Evolutionary conservation across 2,888 invertebrate species (phyloP), one percentile per base, ranked within the genome.

Genomic region (Lysandra coridon): DNA sequence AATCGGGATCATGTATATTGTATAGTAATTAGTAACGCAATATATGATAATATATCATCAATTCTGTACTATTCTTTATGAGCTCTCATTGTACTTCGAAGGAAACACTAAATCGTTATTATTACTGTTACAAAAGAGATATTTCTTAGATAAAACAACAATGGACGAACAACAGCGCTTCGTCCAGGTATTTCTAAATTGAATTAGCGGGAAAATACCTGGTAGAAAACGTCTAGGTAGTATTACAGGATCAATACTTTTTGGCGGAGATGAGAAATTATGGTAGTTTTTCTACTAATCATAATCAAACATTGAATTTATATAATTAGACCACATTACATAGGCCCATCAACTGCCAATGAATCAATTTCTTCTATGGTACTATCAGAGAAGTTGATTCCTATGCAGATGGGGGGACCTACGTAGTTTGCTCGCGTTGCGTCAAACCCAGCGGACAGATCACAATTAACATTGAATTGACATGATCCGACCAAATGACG

Each of bases 81-180:
- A 75, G 30, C 30, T 10, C n/a, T 76, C 33, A 76, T 57, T 57
- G 76, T 57, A 33, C 10, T 75, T 53, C 1, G 33, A 33, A 57
- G 76, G 76, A 76, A 76, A 33, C 76, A 57, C 57, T 76, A 76
- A 76, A 76, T 76, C 76, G 53, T 37, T 78, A 73, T 73, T 78
- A 74, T 3, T 17, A 33, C 57, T 53, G 37, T 78, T 73, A 73
- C 78, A 78, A 80, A 79, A 80, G 40, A 79, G 6, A 33, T 49
- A 64, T 74, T 76, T 76, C 76, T 14, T 17, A 6, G 76, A 76
- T 76, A 76, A 76, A 76, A 76, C 57, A 76, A 76, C 76, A 76
- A 76, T 76, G 76, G 76, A 76, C 12, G 30, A 69, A 57, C 53
- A 49, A 49, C 44, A 49, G 76, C 14, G 57, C 57, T 4, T 30